Base-by-base conservation (phyloP, 37 sponge, comb jelly and placozoan genomes). In the Beroe forskalii region DNA sequence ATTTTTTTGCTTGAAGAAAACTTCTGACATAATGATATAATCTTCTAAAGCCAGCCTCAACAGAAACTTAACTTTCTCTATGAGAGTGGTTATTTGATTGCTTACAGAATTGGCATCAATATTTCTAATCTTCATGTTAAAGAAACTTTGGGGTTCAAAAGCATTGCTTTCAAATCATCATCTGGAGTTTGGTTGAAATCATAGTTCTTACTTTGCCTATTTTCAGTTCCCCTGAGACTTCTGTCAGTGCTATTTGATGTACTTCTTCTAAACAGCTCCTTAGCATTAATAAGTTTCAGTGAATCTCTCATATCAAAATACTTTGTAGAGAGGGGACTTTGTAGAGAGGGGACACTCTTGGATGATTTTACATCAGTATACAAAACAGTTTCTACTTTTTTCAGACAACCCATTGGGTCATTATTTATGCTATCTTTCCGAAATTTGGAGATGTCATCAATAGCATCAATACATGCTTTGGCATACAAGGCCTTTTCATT, bases 1-100 rank as follows among this genome's bases (percentile, higher is more conserved):
- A 25, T 80, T 80, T 3, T 80, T 80, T 80, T 80, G 86, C 55
- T 37, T 41, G 86, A 38, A 80, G 86, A 43, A 80, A 8, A 80
- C 20, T 44, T 80, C 86, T 4, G 86, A 39, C 28, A 38, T 42
- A 3, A 80, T 20, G 1, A 23, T 48, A 80, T 33, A 80, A 12
- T 80, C 40, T 25, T 80, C 86, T 9, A 80, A 80, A 6, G 86
- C 25, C 12, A 35, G 43, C 42, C 86, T 32, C 44, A 80, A 25
- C 2, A 30, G 35, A 80, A 43, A 80, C 48, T 80, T 80, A 0
- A 37, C 35, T 43, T 80, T 80, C 27, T 80, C 86, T 27, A 9
- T 4, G 27, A 80, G 14, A 80, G 30, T 44, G 14, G 35, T 44
- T 23, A 80, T 80, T 27, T 44, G 23, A 9, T 80, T 4, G 3